phyloP scores from a whole-genome alignment of 1,140 invertebrate genomes.

The Aphelenchoides avenae region DNA sequence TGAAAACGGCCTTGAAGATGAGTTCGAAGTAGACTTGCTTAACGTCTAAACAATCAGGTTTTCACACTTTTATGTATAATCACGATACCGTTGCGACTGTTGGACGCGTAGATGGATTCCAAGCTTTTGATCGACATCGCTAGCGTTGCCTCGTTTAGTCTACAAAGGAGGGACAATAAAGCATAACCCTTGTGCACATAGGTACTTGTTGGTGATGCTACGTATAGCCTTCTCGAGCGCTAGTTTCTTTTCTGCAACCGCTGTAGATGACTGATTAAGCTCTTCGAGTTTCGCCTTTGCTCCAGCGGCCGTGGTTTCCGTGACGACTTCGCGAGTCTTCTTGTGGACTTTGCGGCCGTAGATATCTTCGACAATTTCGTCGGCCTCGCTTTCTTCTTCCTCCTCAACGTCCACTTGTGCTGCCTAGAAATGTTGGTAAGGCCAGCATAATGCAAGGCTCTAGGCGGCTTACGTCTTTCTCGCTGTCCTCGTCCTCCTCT shows the following conservation, averaged over 20 bases:
- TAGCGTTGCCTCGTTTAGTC: slow-evolving; percentile 37
- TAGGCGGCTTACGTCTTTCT: neutral
- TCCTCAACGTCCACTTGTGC: slow-evolving; percentile 13
- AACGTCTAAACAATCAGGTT: slow-evolving; percentile 31
- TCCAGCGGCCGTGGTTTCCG: neutral
- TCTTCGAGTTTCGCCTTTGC: slow-evolving; percentile 20
- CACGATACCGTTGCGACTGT: slow-evolving; percentile 32
- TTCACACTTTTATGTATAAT: neutral
- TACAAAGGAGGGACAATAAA: slow-evolving; percentile 11
- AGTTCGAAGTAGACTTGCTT: slow-evolving; percentile 31
- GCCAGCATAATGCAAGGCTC: no score
- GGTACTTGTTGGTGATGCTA: slow-evolving; percentile 13
- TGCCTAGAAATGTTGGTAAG: slow-evolving; percentile 9
- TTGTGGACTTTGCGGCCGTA: slow-evolving; percentile 22
- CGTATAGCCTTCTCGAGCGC: slow-evolving; percentile 11
- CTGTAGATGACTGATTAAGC: slow-evolving; percentile 12
- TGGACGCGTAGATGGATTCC: slow-evolving; percentile 25
- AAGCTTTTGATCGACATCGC: slow-evolving; percentile 30
- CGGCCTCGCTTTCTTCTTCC: slow-evolving; percentile 16
- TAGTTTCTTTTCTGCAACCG: slow-evolving; percentile 5
- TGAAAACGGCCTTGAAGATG: slow-evolving; percentile 21
- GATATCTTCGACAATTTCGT: slow-evolving; percentile 11
- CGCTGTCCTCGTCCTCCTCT: slow-evolving; percentile 15
- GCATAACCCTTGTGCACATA: neutral
- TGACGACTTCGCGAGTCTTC: slow-evolving; percentile 16